These are phyloP conservation scores for Miltochrista miniata DNA, from an alignment of 2,888 invertebrate species.

Conservation along the genomic window DNA sequence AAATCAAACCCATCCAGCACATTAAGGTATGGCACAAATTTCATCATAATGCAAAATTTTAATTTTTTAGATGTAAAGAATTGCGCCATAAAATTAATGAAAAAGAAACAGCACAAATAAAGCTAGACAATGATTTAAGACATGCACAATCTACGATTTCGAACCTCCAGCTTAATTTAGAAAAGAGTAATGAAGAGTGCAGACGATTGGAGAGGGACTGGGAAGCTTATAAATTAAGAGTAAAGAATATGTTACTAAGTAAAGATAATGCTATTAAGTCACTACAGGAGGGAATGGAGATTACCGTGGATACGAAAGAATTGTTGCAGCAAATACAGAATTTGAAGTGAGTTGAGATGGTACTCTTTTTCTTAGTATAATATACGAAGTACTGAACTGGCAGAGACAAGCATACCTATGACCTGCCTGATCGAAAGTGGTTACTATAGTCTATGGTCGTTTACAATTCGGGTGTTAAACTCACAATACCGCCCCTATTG, in stretches of 20 bases:
- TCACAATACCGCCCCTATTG: too few relatives aligned
- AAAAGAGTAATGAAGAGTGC: conserved; percentile 61
- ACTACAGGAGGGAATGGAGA: conserved; percentile 55
- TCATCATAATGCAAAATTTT: too few relatives aligned
- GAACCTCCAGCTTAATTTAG: conserved; percentile 56
- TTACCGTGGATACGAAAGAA: conserved; percentile 61
- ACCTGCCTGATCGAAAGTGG: too few relatives aligned
- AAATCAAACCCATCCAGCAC: too few relatives aligned
- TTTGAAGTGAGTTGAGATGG: conserved; percentile 57
- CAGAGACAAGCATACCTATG: too few relatives aligned
- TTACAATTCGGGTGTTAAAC: too few relatives aligned
- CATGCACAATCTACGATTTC: conserved; percentile 61
- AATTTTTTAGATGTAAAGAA: conserved; percentile 46
- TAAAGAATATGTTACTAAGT: conserved; percentile 67
- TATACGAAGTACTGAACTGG: too few relatives aligned
- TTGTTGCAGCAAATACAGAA: conserved; percentile 61
- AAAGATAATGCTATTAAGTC: conserved; percentile 70
- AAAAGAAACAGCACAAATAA: conserved; percentile 44
- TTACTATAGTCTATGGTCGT: too few relatives aligned
- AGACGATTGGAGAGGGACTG: conserved; percentile 67
- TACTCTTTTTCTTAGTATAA: too few relatives aligned
- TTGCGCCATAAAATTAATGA: conserved; percentile 45
- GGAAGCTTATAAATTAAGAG: conserved; percentile 72
- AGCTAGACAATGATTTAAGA: conserved; percentile 64
- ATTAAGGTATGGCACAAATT: too few relatives aligned